Evolutionary conservation across 2,888 invertebrate species (phyloP).

Genomic region (Sacculina carcini): DNA sequence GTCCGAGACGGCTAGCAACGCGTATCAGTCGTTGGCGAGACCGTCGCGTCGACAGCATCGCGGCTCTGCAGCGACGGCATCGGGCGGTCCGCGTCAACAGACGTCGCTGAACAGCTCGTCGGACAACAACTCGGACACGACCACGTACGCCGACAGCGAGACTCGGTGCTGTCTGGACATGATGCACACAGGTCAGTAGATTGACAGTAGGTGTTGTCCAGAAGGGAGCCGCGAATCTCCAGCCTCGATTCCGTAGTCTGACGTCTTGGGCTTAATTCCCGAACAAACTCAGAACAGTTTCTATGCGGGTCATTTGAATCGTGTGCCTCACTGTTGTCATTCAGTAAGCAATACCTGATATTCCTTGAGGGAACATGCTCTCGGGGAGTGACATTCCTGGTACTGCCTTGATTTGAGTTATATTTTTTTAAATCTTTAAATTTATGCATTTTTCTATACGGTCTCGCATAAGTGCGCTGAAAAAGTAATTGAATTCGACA

Average conservation of each 20-base stretch:
- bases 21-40: constrained; percentile 4
- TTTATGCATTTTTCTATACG: background rate
- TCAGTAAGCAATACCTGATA: too few species aligned
- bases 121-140: constrained; percentile 17
- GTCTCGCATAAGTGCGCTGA: background rate
- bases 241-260: too few species aligned
- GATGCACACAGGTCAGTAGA: constrained; percentile 15
- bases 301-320: too few species aligned
- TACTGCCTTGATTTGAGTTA: background rate
- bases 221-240: too few species aligned
- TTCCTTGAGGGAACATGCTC: too few species aligned
- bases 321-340: too few species aligned
- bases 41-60: too few species aligned
- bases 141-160: constrained; percentile 16
- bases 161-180: constrained; percentile 14
- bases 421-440: background rate
- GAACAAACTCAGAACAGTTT: too few species aligned
- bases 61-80: constrained; percentile 20
- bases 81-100: constrained; percentile 5
- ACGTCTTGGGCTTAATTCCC: too few species aligned
- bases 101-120: constrained; percentile 16
- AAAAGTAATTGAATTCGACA: background rate
- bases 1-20: too few species aligned
- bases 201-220: too few species aligned
- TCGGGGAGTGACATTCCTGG: too few species aligned